Percentiles rank a stretch among this genome's conserved stretches.
Conservation (phyloP, 2,888 invertebrate species). For the Atethmia centrago region DNA sequence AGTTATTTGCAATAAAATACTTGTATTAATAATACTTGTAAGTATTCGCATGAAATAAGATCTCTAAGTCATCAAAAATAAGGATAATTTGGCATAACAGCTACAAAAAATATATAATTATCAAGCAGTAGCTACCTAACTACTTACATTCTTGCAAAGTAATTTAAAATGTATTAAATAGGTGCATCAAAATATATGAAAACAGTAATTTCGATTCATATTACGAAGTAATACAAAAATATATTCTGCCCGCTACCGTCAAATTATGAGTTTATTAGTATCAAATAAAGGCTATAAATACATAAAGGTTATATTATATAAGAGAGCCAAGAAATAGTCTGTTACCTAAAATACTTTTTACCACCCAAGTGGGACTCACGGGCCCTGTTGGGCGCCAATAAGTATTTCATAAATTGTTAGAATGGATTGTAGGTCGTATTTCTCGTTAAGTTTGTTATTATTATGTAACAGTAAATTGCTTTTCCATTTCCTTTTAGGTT, state of each 20-base stretch:
- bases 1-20: too few species aligned
- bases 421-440: not conserved
- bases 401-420: not conserved
- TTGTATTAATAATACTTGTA: too few species aligned
- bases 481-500: not conserved
- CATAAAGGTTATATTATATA: not conserved
- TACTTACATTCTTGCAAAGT: not conserved
- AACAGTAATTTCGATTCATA: not conserved
- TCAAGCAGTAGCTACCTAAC: not conserved
- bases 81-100: not conserved
- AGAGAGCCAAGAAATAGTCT: conserved; percentile 16
- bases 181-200: not conserved
- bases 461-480: not conserved
- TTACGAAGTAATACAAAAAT: not conserved
- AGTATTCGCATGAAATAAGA: too few species aligned
- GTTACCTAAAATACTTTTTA: conserved; percentile 26
- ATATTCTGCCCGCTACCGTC: not conserved
- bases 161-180: not conserved
- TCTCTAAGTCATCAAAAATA: too few species aligned
- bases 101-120: not conserved
- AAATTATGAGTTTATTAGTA: conserved; percentile 30
- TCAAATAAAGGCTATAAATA: not conserved
- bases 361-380: conserved; percentile 22
- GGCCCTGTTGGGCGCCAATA: conserved; percentile 32
- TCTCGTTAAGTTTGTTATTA: not conserved